phyloP scores from a whole-genome alignment of 2,113 vertebrate species.

The Psilopsiagon aurifrons region DNA sequence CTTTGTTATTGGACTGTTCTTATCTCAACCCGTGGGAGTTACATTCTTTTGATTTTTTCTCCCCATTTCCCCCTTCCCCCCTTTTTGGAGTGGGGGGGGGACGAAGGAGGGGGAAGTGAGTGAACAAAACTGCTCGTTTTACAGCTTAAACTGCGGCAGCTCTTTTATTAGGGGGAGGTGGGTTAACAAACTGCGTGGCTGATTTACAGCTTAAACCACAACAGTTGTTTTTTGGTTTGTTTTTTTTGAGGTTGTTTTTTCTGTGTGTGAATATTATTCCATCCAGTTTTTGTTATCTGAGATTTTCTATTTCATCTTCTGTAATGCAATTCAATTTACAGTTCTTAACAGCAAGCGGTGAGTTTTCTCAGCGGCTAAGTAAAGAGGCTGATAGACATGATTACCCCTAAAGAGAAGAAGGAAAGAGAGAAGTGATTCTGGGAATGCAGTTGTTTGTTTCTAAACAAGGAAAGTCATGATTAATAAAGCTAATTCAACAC shows the following conservation, averaged over 20 bases:
- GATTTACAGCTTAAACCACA: too few relatives aligned
- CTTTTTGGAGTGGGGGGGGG: too few relatives aligned
- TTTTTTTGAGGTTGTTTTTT: too few relatives aligned
- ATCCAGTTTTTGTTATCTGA: background rate
- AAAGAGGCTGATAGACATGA: background rate
- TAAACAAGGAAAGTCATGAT: background rate
- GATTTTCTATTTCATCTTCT: conserved; percentile 10
- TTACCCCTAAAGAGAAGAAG: background rate
- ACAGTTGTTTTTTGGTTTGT: background rate
- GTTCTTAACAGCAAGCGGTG: conserved; percentile 5
- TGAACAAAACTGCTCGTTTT: too few relatives aligned
- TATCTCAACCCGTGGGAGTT: too few relatives aligned
- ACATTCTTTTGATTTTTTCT: too few relatives aligned
- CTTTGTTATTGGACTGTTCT: too few relatives aligned
- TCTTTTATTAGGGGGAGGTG: too few relatives aligned
- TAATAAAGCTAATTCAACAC: background rate
- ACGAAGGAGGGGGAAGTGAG: too few relatives aligned
- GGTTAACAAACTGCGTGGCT: too few relatives aligned
- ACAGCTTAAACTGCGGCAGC: too few relatives aligned
- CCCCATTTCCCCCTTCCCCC: too few relatives aligned
- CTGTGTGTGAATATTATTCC: background rate
- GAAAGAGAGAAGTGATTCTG: background rate
- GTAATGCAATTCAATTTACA: conserved; percentile 20
- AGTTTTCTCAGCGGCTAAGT: background rate
- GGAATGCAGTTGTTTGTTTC: background rate